These are phyloP conservation scores for Dendrocopos noguchii DNA, from an alignment of 2,113 vertebrate species.

Conservation along the genomic window DNA sequence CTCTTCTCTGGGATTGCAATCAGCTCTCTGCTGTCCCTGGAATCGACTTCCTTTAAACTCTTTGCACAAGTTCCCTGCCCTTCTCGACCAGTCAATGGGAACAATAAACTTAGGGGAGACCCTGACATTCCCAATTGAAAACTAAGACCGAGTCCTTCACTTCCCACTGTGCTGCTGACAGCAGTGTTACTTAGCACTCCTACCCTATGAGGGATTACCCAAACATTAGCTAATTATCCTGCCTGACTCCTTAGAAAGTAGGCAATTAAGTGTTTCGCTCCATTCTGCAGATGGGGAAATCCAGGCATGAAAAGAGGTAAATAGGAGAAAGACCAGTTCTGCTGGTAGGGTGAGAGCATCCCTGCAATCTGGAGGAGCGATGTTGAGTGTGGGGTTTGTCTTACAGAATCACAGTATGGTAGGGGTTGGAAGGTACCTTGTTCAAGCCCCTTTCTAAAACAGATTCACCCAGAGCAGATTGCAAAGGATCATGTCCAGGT, in stretches of 20 bases:
- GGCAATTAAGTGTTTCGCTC: constrained; percentile 21
- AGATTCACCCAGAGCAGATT: background rate
- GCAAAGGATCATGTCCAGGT: background rate
- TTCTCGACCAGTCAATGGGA: background rate
- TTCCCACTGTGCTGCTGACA: constrained; percentile 57
- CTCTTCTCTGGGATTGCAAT: background rate
- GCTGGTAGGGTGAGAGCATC: background rate
- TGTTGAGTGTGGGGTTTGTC: background rate
- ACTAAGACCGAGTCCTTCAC: constrained; percentile 11
- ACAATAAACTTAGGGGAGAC: background rate
- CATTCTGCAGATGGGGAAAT: background rate
- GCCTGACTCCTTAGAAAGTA: constrained; percentile 41
- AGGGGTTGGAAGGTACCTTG: background rate
- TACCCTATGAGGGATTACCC: constrained; percentile 28
- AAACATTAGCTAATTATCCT: constrained; percentile 44
- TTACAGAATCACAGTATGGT: background rate
- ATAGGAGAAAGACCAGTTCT: background rate
- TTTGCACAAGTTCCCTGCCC: background rate
- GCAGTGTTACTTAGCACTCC: constrained; percentile 18
- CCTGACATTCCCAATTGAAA: background rate
- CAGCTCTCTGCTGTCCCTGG: background rate
- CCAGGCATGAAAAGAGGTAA: background rate
- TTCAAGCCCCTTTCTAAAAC: background rate
- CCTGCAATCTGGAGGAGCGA: background rate
- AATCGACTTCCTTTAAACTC: background rate